Base-by-base conservation (phyloP, 2,888 invertebrate species). In the Apamea anceps region DNA sequence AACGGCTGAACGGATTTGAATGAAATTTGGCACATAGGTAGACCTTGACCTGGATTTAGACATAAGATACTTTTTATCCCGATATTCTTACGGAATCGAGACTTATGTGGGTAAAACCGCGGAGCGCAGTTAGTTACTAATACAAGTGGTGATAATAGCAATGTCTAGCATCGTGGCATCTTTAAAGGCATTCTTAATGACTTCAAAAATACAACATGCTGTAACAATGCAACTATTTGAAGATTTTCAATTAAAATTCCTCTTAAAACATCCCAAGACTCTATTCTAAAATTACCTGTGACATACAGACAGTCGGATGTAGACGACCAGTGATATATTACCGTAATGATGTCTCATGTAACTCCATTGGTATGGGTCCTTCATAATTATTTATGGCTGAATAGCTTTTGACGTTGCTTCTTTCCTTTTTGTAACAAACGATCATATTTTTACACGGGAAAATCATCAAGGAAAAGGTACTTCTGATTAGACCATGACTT, bases 221-320 rank as follows among this genome's bases (percentile, higher is more conserved):
- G 37, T 62, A 77, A 10, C 37, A 63, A 37, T 57, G 37, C 63
- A 70, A 65, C 54, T 57, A 12, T 73, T 63, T 76, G 28, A 83
- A 68, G 25, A 71, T 84, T 81, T 83, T 76, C 82, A 85, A 81
- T 85, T 70, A 12, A 85, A 85, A 76, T 81, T 45, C 51, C 10
- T 48, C 13, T 48, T 37, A 75, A 75, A 68, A 70, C 70, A 73
- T 62, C 48, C 66, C 10, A 63, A 71, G 82, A 62, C 13, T 37
- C 60, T 63, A 57, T 86, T 86, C 84, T 84, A 84, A 82, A 86
- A 78, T 78, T 74, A 78, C 71, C 21, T 67, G 83, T 84, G 84
- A 75, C 86, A 82, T 71, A 82, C 37, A 62, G 76, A 73, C 65
- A 37, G 74, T 75, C 73, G 45, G 37, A 63, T 48, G n/a, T 54